These are phyloP conservation scores for Pachycephala philippinensis DNA, from an alignment of 2,113 vertebrate genomes.

Conservation along the genomic window DNA sequence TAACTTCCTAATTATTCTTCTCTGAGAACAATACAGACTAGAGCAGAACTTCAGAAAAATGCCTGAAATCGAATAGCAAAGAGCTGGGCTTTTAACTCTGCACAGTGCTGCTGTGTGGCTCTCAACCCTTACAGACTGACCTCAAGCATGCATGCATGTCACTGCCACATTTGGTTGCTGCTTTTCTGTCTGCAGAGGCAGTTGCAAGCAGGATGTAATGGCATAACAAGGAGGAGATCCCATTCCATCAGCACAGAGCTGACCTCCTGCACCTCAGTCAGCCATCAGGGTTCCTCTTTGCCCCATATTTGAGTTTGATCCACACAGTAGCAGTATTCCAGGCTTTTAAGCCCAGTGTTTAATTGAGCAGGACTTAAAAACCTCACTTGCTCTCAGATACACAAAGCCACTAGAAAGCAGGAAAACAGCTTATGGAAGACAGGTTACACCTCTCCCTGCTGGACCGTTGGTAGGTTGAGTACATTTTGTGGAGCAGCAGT, in stretches of 20 bases:
- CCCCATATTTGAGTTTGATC: background rate
- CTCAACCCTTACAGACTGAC: fast-evolving
- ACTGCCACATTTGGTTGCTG: background rate
- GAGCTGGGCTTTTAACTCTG: background rate
- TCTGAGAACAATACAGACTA: background rate
- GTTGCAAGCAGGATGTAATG: background rate
- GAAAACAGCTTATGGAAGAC: background rate
- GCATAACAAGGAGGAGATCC: background rate
- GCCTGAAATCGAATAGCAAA: background rate
- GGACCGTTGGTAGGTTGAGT: background rate
- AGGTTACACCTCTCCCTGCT: background rate
- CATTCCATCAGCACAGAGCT: background rate
- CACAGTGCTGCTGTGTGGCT: background rate
- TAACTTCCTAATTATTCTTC: background rate
- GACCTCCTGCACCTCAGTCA: background rate
- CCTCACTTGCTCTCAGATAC: background rate
- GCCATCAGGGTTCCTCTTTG: background rate
- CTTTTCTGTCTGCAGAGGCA: background rate
- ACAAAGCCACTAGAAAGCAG: background rate
- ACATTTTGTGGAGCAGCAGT: background rate
- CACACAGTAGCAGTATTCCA: background rate
- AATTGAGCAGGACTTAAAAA: background rate
- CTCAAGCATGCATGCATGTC: background rate
- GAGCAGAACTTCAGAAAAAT: background rate
- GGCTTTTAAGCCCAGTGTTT: background rate